Percentiles rank a stretch among this genome's conserved stretches.
Conservation (phyloP, 1,140 invertebrate species). For the Camponotus vicinus region DNA sequence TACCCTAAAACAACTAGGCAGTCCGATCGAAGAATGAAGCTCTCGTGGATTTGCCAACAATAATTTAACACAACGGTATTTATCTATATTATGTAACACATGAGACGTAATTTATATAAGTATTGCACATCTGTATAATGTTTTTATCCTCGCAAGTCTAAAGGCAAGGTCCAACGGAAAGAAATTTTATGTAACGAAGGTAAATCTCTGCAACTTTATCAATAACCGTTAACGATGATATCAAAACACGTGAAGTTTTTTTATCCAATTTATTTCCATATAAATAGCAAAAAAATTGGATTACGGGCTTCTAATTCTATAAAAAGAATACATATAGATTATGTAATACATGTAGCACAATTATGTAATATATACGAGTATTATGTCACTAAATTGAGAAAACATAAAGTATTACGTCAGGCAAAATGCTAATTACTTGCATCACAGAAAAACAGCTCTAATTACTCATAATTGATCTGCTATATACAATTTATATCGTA, state of each 20-base stretch:
- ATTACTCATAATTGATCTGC: background rate
- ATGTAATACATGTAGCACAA: background rate
- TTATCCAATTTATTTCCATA: background rate
- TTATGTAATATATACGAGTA: conserved; percentile 19
- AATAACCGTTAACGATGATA: background rate
- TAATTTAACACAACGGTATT: conserved; percentile 12
- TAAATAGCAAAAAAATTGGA: background rate
- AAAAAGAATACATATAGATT: background rate
- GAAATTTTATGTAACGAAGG: background rate
- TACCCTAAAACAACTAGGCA: background rate
- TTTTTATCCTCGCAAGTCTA: background rate
- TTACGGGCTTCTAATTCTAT: background rate
- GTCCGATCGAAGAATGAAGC: background rate
- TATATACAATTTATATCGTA: background rate
- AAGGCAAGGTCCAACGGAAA: background rate
- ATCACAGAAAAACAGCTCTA: conserved; percentile 22
- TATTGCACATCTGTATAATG: background rate
- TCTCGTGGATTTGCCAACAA: background rate
- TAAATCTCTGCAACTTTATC: background rate
- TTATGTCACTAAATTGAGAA: conserved; percentile 41
- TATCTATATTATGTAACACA: conserved; percentile 39
- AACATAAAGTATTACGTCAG: conserved; percentile 25
- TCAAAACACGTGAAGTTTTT: background rate
- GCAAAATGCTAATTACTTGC: conserved; percentile 39
- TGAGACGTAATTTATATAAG: conserved; percentile 27